phyloP scores from a whole-genome alignment of 2,113 vertebrate genomes.

The Callipepla squamata region DNA sequence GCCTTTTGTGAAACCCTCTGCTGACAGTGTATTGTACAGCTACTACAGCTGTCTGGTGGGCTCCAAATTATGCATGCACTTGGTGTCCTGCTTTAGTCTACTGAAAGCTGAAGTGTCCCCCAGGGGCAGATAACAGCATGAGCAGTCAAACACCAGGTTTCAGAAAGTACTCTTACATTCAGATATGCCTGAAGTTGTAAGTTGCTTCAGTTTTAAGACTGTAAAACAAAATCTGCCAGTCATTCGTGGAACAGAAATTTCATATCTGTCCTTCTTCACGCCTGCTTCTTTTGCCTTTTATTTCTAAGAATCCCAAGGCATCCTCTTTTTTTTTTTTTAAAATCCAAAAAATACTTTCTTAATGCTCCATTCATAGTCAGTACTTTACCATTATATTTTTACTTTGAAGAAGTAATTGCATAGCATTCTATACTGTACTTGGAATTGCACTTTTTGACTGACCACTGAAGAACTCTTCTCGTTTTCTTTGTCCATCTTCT shows the following conservation, averaged over 20 bases:
- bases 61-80: neutral
- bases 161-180: neutral
- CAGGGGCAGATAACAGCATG: neutral
- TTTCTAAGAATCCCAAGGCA: neutral
- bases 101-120: neutral
- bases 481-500: conserved; percentile 70
- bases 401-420: neutral
- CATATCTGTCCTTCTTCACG: neutral
- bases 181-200: neutral
- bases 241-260: neutral
- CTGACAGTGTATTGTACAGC: neutral
- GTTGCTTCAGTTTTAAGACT: neutral
- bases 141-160: neutral
- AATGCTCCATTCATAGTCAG: neutral
- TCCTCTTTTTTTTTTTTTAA: conserved; percentile 2
- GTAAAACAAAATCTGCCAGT: neutral
- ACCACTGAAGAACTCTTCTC: conserved; percentile 75
- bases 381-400: neutral
- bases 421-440: neutral
- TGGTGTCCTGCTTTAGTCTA: neutral
- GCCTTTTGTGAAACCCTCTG: conserved; percentile 14
- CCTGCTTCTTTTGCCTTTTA: conserved; percentile 5
- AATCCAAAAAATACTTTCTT: neutral
- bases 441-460: conserved; percentile 67
- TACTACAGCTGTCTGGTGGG: neutral